phyloP scores from a whole-genome alignment of 2,888 invertebrate species.

The Oscheius sp. region DNA sequence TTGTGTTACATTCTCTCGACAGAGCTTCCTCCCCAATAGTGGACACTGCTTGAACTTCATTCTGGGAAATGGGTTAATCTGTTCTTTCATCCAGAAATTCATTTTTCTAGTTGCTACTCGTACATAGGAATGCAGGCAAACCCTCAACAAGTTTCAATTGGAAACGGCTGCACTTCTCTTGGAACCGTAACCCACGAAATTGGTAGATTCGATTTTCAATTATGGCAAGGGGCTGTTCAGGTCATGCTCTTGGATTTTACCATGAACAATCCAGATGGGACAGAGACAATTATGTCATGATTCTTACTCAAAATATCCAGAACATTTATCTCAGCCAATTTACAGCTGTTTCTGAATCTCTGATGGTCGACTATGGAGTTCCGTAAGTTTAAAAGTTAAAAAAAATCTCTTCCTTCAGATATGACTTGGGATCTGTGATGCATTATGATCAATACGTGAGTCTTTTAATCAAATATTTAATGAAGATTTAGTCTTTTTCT shows the following conservation, averaged over 20 bases:
- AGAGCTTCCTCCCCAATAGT: not conserved
- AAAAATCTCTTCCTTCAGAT: too few relatives aligned
- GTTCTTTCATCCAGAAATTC: not conserved
- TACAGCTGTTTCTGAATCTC: constrained; percentile 48
- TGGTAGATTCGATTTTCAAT: too few relatives aligned
- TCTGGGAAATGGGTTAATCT: constrained; percentile 47
- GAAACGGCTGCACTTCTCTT: constrained; percentile 59
- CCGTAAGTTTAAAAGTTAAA: too few relatives aligned
- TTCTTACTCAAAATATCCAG: constrained; percentile 56
- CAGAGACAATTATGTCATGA: constrained; percentile 63
- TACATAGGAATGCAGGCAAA: constrained; percentile 55
- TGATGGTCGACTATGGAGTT: constrained; percentile 60
- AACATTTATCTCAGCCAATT: constrained; percentile 52
- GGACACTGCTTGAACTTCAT: constrained; percentile 48
- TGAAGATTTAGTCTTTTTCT: not conserved
- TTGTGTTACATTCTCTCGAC: constrained; percentile 56
- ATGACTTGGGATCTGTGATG: constrained; percentile 67
- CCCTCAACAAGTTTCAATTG: constrained; percentile 61
- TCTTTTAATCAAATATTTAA: not conserved
- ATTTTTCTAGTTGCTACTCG: constrained; percentile 55
- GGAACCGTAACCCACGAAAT: constrained; percentile 68
- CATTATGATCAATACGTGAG: constrained; percentile 62
- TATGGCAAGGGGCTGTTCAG: too few relatives aligned
- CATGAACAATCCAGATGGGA: constrained; percentile 67
- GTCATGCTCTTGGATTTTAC: constrained; percentile 67